These are phyloP conservation scores for Microplitis deprimator DNA, from an alignment of 2,888 invertebrate genomes.

Conservation along the genomic window DNA sequence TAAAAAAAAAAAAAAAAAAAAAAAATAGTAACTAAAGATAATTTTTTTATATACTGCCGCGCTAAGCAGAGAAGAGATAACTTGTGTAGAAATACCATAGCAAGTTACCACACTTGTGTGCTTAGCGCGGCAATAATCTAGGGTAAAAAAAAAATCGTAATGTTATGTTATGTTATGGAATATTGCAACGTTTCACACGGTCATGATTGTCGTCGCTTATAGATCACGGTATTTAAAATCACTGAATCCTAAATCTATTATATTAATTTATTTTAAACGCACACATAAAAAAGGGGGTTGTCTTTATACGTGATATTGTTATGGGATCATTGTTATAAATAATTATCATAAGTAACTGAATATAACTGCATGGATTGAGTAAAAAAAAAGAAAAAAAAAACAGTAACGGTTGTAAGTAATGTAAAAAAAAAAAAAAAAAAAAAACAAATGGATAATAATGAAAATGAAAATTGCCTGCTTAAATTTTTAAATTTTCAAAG, in stretches of 20 bases:
- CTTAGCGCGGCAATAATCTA: neutral
- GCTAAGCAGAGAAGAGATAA: neutral
- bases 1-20: slow-evolving; percentile 29
- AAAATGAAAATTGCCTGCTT: slow-evolving; percentile 41
- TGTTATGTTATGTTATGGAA: slow-evolving; percentile 56
- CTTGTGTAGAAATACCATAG: no score
- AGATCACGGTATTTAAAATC: slow-evolving; percentile 31
- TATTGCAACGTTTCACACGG: slow-evolving; percentile 67
- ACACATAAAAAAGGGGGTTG: slow-evolving; percentile 4
- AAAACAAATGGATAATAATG: neutral
- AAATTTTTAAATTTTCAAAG: slow-evolving; percentile 66
- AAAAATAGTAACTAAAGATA: slow-evolving; percentile 19
- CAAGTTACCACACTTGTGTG: no score
- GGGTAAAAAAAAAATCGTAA: slow-evolving; percentile 2
- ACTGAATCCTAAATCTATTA: slow-evolving; percentile 41
- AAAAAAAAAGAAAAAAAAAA: neutral
- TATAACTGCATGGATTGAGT: slow-evolving; percentile 12
- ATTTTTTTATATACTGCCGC: neutral
- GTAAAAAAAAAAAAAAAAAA: slow-evolving; percentile 27
- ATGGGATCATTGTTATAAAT: slow-evolving; percentile 22
- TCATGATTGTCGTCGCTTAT: slow-evolving; percentile 41
- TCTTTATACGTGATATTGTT: neutral
- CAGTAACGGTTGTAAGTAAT: neutral
- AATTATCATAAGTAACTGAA: slow-evolving; percentile 10
- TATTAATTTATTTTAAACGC: slow-evolving; percentile 16